Evolutionary conservation across 2,888 invertebrate species (phyloP).

Genomic region (Cylindroiulus punctatus): DNA sequence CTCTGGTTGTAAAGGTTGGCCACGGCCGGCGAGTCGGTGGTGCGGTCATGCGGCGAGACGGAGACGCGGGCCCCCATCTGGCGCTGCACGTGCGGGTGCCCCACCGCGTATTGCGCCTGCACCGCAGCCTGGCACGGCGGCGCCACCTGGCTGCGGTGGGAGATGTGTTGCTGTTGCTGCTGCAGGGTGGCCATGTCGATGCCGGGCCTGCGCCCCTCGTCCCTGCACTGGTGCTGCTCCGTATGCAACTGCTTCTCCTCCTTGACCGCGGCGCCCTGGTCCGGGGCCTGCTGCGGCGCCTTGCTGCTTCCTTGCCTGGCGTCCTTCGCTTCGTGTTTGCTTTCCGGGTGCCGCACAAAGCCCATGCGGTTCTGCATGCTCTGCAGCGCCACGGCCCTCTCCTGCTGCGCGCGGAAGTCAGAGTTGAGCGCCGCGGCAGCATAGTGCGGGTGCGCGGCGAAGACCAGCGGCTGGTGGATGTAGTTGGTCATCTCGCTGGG

Average conservation of each 20-base stretch:
- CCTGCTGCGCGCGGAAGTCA: constrained; percentile 60
- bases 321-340: constrained; percentile 59
- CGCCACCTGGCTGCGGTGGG: constrained; percentile 31
- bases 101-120: constrained; percentile 59
- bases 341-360: neutral
- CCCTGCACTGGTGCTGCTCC: constrained; percentile 52
- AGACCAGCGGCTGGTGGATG: constrained; percentile 61
- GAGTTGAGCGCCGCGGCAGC: constrained; percentile 57
- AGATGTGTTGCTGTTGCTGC: constrained; percentile 56
- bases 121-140: constrained; percentile 49
- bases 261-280: constrained; percentile 53
- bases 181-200: constrained; percentile 55
- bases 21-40: constrained; percentile 75
- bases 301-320: constrained; percentile 55
- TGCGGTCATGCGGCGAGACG: constrained; percentile 67
- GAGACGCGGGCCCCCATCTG: constrained; percentile 60
- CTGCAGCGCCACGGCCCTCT: constrained; percentile 59
- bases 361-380: constrained; percentile 59
- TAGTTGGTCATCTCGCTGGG: constrained; percentile 58
- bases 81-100: constrained; percentile 57
- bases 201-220: constrained; percentile 36
- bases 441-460: constrained; percentile 58
- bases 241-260: constrained; percentile 53
- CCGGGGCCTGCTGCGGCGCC: constrained; percentile 56
- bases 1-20: constrained; percentile 63